These are phyloP conservation scores for Phalloptychus januarius DNA, from an alignment of 2,797 vertebrate genomes.

Conservation along the genomic window DNA sequence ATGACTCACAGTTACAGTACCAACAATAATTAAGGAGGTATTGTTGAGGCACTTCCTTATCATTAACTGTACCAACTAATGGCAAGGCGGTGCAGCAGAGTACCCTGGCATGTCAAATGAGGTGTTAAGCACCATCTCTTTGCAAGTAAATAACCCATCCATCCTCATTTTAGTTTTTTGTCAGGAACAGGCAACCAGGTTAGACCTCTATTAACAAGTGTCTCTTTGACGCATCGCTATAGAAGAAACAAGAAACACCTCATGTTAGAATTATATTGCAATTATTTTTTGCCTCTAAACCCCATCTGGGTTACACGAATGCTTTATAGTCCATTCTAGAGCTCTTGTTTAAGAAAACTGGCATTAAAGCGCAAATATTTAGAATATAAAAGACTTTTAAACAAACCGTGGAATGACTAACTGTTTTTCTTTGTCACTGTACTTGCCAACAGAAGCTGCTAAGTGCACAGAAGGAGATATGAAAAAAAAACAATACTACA, in stretches of 20 bases:
- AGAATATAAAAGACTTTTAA: neutral
- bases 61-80: conserved; percentile 55
- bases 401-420: neutral
- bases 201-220: conserved; percentile 40
- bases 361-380: neutral
- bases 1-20: conserved; percentile 64
- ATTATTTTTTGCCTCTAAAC: neutral
- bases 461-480: neutral
- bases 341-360: neutral
- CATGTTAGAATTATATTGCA: neutral
- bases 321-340: neutral
- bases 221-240: conserved; percentile 44
- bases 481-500: neutral
- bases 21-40: conserved; percentile 66
- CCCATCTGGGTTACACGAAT: neutral
- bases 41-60: conserved; percentile 54
- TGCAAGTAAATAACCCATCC: conserved; percentile 55
- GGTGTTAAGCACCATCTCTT: conserved; percentile 43
- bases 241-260: neutral
- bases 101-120: conserved; percentile 39
- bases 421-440: neutral
- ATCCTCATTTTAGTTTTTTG: conserved; percentile 53
- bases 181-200: conserved; percentile 44
- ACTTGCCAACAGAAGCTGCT: neutral
- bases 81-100: conserved; percentile 47